These are phyloP conservation scores for Corynorhinus townsendii DNA, from an alignment of 2,113 vertebrate genomes.

Conservation along the genomic window DNA sequence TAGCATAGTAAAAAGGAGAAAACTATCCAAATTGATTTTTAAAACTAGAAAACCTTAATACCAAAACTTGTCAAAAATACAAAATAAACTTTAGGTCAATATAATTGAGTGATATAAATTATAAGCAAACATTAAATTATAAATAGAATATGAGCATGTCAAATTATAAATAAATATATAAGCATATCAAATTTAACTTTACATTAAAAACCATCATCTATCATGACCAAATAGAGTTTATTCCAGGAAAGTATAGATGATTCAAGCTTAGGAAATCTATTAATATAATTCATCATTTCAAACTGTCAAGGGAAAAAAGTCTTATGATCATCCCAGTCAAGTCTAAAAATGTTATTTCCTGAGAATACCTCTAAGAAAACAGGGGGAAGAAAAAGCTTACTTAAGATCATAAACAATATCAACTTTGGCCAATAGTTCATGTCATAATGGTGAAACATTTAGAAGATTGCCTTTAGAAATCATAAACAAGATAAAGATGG, in stretches of 20 bases:
- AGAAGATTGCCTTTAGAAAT: slow-evolving; percentile 35
- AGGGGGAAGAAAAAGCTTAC: slow-evolving; percentile 12
- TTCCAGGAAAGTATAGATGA: slow-evolving; percentile 13
- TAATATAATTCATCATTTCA: slow-evolving; percentile 21
- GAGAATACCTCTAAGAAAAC: slow-evolving; percentile 18
- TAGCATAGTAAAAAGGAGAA: not conserved
- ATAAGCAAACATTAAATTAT: not conserved
- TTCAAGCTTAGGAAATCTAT: not conserved
- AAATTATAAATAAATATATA: slow-evolving; percentile 28
- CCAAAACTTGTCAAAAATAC: not conserved
- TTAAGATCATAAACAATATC: slow-evolving; percentile 33
- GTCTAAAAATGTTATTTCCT: not conserved
- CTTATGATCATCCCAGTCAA: not conserved
- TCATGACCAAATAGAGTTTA: not conserved
- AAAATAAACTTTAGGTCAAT: not conserved
- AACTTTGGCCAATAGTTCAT: slow-evolving; percentile 25
- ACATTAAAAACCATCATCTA: not conserved
- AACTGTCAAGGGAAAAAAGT: not conserved
- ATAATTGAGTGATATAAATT: not conserved
- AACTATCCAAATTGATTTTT: not conserved
- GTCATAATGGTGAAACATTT: slow-evolving; percentile 30
- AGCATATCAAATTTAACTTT: not conserved
- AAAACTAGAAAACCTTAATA: not conserved
- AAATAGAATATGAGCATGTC: not conserved
- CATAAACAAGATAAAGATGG: not conserved